These are phyloP conservation scores for Oscheius sp. DNA, from an alignment of 1,140 invertebrate genomes.

Conservation along the genomic window DNA sequence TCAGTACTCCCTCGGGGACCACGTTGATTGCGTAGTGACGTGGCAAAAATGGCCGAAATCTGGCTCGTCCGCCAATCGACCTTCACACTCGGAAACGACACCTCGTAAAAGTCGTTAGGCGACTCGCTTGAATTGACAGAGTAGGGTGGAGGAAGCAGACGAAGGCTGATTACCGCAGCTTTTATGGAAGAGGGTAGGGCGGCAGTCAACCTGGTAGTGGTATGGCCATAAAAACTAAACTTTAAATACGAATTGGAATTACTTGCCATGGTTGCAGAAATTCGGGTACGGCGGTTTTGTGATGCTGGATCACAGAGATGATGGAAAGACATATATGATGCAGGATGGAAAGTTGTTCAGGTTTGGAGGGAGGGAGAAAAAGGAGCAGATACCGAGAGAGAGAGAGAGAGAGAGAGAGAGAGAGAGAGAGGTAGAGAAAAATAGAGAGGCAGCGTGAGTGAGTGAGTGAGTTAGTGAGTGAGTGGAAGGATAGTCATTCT, in stretches of 20 bases:
- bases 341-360: conserved; percentile 67
- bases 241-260: no score
- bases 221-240: no score
- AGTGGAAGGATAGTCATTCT: background rate
- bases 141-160: background rate
- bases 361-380: background rate
- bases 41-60: conserved; percentile 20
- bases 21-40: background rate
- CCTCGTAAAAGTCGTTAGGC: conserved; percentile 10
- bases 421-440: no score
- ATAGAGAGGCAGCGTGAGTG: no score
- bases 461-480: no score
- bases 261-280: no score
- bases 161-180: background rate
- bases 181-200: background rate
- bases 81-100: conserved; percentile 2
- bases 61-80: background rate
- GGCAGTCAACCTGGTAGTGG: background rate
- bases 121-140: no score
- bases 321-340: conserved; percentile 65
- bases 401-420: no score
- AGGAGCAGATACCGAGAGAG: no score
- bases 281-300: conserved; percentile 70
- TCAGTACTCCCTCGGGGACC: background rate
- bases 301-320: conserved; percentile 63